Percentiles rank a stretch among this genome's conserved stretches.
Conservation (phyloP, 2,113 vertebrate genomes). For the Syngnathus floridae region DNA sequence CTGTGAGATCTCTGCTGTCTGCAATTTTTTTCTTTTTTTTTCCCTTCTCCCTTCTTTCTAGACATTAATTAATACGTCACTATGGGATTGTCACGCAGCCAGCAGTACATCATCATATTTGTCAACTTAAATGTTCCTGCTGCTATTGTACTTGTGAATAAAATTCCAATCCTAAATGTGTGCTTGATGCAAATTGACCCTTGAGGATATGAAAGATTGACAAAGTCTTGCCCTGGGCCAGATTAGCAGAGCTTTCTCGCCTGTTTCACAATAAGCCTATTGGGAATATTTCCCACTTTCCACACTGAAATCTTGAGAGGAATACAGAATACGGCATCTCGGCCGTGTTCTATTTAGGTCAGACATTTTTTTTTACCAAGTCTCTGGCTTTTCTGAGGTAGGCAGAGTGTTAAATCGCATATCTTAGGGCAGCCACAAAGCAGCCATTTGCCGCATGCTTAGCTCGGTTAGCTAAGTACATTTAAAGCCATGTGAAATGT, state of each 20-base stretch:
- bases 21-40: not conserved
- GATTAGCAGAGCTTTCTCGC: slow-evolving; percentile 16
- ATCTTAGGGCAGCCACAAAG: slow-evolving; percentile 26
- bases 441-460: slow-evolving; percentile 22
- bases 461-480: slow-evolving; percentile 27
- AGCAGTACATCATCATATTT: not conserved
- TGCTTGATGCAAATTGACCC: not conserved
- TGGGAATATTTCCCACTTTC: slow-evolving; percentile 23
- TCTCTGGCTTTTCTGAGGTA: slow-evolving; percentile 9
- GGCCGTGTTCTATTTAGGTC: slow-evolving; percentile 4
- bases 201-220: not conserved
- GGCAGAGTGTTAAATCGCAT: slow-evolving; percentile 11
- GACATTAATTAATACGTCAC: not conserved
- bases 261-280: slow-evolving; percentile 16
- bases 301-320: slow-evolving; percentile 8
- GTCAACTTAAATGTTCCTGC: not conserved
- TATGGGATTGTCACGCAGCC: not conserved
- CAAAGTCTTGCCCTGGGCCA: not conserved
- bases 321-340: slow-evolving; percentile 6
- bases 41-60: too few relatives aligned
- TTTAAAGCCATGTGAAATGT: slow-evolving; percentile 35
- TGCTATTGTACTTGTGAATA: not conserved
- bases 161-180: not conserved
- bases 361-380: slow-evolving; percentile 18
- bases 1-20: not conserved